Evolutionary conservation across 2,113 vertebrate genomes (phyloP).

Genomic region (Alaudala cheleensis): DNA sequence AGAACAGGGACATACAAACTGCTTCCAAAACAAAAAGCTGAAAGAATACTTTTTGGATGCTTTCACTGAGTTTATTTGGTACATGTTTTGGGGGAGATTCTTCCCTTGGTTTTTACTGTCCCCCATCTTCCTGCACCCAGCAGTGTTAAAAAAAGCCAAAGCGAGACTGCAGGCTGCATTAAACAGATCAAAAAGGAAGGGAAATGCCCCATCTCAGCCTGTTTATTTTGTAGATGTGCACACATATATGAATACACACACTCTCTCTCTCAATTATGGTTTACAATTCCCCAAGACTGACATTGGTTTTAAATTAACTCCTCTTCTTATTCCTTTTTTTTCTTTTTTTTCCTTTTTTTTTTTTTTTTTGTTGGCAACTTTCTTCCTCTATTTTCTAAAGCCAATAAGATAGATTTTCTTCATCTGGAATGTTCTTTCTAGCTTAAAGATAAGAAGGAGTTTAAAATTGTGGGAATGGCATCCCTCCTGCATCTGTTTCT

Average conservation of each 20-base stretch:
- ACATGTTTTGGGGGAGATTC: neutral
- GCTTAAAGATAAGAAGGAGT: conserved; percentile 88
- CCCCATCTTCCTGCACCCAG: neutral
- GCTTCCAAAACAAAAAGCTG: conserved; percentile 76
- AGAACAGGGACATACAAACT: conserved; percentile 77
- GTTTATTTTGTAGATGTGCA: conserved; percentile 48
- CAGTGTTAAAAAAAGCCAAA: neutral
- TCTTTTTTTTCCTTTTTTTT: neutral
- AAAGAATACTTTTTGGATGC: conserved; percentile 78
- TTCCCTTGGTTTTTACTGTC: conserved; percentile 1
- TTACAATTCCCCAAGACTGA: conserved; percentile 72
- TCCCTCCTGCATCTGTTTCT: conserved; percentile 86
- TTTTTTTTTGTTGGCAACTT: conserved; percentile 72
- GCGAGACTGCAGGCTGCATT: neutral
- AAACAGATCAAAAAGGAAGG: conserved; percentile 36
- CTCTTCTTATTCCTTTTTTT: conserved; percentile 34
- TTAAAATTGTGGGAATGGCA: conserved; percentile 90
- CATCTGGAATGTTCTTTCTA: conserved; percentile 84
- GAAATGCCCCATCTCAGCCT: conserved; percentile 30
- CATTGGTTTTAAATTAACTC: conserved; percentile 87
- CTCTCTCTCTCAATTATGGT: conserved; percentile 62
- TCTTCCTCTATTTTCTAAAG: conserved; percentile 76
- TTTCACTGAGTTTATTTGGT: conserved; percentile 61
- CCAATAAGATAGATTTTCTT: conserved; percentile 80
- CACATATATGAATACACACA: neutral